Evolutionary conservation across 2,797 vertebrate genomes (phyloP).

Genomic region (Poeciliopsis turneri): DNA sequence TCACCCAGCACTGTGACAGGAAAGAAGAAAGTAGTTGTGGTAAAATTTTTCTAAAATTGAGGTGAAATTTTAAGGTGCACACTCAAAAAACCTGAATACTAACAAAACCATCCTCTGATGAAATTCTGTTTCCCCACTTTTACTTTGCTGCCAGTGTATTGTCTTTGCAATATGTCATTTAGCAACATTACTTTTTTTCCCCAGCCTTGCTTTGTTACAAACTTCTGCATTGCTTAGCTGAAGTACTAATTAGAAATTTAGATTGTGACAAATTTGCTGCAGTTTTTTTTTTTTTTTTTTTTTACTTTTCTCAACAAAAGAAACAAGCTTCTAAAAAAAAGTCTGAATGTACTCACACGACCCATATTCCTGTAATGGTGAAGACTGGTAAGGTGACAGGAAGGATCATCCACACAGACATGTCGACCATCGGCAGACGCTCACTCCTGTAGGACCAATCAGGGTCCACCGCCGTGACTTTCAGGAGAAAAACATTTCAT

Average conservation of each 20-base stretch:
- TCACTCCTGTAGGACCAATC: not conserved
- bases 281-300: not conserved
- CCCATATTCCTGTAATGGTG: constrained; percentile 90
- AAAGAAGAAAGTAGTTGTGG: not conserved
- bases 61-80: not conserved
- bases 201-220: not conserved
- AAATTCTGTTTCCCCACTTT: not conserved
- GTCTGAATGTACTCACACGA: constrained; percentile 83
- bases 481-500: not conserved
- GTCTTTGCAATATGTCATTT: not conserved
- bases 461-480: not conserved
- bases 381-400: constrained; percentile 86
- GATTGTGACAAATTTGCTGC: not conserved
- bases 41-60: not conserved
- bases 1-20: not conserved
- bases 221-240: not conserved
- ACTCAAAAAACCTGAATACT: not conserved
- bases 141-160: not conserved
- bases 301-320: not conserved
- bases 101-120: not conserved
- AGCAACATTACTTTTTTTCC: not conserved
- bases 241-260: not conserved
- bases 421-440: constrained; percentile 51
- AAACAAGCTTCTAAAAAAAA: not conserved
- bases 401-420: constrained; percentile 88